Percentiles rank a stretch among this genome's conserved stretches.
phyloP scores from a whole-genome alignment of 2,797 vertebrate genomes.

The Crypturellus tataupa region DNA sequence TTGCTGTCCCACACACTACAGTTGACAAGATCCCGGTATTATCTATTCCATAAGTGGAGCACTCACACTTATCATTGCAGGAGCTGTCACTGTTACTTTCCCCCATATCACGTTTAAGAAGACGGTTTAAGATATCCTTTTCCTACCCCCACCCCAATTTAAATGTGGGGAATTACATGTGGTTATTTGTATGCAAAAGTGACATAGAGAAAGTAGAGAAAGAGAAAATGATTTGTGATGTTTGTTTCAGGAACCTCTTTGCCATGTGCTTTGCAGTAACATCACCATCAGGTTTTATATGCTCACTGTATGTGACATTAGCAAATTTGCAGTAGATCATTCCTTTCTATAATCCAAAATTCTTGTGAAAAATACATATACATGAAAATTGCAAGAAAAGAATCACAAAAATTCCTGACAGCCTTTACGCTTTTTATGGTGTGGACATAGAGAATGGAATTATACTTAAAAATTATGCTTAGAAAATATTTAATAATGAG shows the following conservation, averaged over 20 bases:
- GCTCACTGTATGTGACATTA: neutral
- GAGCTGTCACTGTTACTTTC: neutral
- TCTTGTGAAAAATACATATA: rapidly evolving
- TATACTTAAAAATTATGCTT: neutral
- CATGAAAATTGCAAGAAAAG: neutral
- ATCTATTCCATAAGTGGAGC: constrained; percentile 50
- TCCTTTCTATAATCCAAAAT: neutral
- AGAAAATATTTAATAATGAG: neutral
- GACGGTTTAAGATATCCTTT: neutral
- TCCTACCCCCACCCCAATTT: neutral
- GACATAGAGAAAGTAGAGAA: neutral
- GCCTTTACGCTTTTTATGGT: neutral
- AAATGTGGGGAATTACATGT: neutral
- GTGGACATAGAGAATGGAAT: neutral
- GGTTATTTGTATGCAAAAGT: neutral
- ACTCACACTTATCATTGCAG: constrained; percentile 35
- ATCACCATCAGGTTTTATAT: neutral
- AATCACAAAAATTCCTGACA: neutral
- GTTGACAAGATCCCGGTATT: constrained; percentile 42
- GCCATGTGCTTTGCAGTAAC: neutral
- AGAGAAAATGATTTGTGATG: neutral
- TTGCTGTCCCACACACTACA: constrained; percentile 5
- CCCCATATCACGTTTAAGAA: neutral
- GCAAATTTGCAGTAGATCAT: neutral
- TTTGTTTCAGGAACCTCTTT: neutral